A percentile compares a stretch with the other conserved stretches of the same genome.
Conservation (phyloP, 2,797 vertebrate species). For the Neostethus bicornis region DNA sequence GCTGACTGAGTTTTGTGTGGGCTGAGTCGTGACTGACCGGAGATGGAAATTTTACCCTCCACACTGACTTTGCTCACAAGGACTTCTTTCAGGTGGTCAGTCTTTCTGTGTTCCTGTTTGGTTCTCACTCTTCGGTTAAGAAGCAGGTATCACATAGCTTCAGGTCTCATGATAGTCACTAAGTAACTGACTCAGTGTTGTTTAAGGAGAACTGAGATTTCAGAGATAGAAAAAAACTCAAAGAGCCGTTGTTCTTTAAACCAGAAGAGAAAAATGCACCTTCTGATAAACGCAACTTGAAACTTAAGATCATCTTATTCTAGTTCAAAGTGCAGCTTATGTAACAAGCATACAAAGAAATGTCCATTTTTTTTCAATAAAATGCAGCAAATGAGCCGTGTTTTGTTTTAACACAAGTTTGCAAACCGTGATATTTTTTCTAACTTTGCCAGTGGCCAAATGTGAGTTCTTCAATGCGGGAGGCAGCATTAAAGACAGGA, state of each 20-base stretch:
- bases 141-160: constrained; percentile 31
- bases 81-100: constrained; percentile 13
- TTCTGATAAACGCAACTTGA: neutral
- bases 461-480: constrained; percentile 95
- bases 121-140: constrained; percentile 10
- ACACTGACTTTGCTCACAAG: neutral
- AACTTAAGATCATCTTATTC: constrained; percentile 1
- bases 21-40: too few species aligned
- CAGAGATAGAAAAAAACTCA: constrained; percentile 14
- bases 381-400: constrained; percentile 14
- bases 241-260: constrained; percentile 34
- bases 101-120: neutral
- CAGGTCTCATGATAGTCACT: constrained; percentile 5
- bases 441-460: constrained; percentile 86
- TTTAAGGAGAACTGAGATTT: constrained; percentile 1
- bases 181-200: constrained; percentile 19
- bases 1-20: too few species aligned
- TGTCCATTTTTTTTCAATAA: constrained; percentile 6
- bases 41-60: neutral
- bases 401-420: too few species aligned
- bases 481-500: constrained; percentile 94
- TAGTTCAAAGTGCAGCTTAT: too few species aligned
- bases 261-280: constrained; percentile 7
- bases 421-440: neutral
- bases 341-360: too few species aligned